phyloP scores from a whole-genome alignment of 2,113 vertebrate genomes.

The Turnix velox region DNA sequence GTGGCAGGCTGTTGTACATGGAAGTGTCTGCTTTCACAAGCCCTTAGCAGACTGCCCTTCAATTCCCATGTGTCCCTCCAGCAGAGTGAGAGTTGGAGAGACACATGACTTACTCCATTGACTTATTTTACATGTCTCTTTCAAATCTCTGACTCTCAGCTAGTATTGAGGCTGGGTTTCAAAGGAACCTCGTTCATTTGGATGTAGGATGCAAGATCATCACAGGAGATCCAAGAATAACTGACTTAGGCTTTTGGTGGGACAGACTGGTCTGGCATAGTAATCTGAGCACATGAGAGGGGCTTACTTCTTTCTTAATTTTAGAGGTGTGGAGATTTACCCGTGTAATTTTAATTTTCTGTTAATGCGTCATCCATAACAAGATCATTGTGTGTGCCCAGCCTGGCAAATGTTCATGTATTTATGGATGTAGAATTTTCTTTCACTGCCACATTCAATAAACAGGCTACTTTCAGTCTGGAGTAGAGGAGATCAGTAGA shows the following conservation, averaged over 20 bases:
- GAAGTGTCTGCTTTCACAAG: not conserved
- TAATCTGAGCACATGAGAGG: not conserved
- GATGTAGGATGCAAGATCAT: not conserved
- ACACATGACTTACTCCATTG: not conserved
- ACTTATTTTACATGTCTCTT: not conserved
- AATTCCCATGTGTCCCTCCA: rapidly evolving
- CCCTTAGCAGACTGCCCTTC: not conserved
- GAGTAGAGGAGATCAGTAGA: not conserved
- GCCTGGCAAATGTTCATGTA: not conserved
- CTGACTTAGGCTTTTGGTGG: not conserved
- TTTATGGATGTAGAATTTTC: constrained; percentile 25
- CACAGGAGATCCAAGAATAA: not conserved
- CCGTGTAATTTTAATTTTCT: not conserved
- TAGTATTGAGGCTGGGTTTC: not conserved
- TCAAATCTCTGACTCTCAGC: not conserved
- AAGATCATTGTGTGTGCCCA: not conserved
- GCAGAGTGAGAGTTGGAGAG: rapidly evolving
- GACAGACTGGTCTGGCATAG: not conserved
- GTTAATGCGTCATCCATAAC: not conserved
- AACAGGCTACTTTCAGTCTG: not conserved
- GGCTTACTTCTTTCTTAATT: not conserved
- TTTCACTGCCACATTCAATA: not conserved
- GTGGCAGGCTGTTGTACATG: not conserved
- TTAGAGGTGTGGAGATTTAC: not conserved
- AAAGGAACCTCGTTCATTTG: rapidly evolving